phyloP scores from a whole-genome alignment of 2,797 vertebrate species.

The Sebastes reedi region DNA sequence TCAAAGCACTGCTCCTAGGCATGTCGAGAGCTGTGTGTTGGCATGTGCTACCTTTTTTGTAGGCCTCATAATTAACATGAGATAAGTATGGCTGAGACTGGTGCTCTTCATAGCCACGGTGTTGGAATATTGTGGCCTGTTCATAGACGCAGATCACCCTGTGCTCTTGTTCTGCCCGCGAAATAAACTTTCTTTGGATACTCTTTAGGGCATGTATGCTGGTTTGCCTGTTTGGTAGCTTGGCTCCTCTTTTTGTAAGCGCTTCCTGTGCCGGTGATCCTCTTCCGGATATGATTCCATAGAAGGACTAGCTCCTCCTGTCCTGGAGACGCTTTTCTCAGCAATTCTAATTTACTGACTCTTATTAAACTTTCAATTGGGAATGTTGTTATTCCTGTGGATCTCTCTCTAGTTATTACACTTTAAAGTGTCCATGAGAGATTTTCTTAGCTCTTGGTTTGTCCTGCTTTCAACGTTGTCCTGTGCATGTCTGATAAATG shows the following conservation, averaged over 20 bases:
- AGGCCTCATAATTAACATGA: no score
- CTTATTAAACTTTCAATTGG: not conserved
- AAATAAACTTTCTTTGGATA: not conserved
- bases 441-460: not conserved
- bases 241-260: not conserved
- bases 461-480: slow-evolving; percentile 3
- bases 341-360: not conserved
- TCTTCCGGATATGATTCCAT: not conserved
- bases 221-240: not conserved
- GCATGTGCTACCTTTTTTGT: not conserved
- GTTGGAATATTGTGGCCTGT: not conserved
- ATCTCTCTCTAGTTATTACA: not conserved
- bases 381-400: not conserved
- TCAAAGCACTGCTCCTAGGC: not conserved
- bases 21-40: not conserved
- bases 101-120: not conserved
- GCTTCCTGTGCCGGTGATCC: not conserved
- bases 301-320: not conserved
- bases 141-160: not conserved
- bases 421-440: not conserved
- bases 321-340: not conserved
- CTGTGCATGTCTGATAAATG: not conserved
- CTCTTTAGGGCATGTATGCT: not conserved
- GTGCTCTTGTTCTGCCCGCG: not conserved
- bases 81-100: no score